Evolutionary conservation across 2,888 invertebrate species (phyloP).

Genomic region (Melinaea menophilus): DNA sequence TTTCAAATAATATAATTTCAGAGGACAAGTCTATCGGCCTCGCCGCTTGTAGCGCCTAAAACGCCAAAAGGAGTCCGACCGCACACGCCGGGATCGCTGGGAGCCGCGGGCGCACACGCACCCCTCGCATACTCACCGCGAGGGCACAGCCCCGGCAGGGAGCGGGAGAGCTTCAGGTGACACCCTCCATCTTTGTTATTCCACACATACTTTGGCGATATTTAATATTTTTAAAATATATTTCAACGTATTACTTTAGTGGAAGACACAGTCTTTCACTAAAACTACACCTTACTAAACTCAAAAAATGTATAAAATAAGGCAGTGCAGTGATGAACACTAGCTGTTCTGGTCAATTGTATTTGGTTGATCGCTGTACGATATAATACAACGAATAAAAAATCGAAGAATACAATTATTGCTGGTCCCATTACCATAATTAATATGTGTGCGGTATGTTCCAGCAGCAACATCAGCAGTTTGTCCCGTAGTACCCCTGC

Average conservation of each 20-base stretch:
- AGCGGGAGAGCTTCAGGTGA: conserved; percentile 92
- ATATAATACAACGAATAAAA: neutral
- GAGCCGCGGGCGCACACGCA: conserved; percentile 60
- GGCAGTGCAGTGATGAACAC: too few species aligned
- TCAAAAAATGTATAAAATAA: too few species aligned
- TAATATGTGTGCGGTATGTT: conserved; percentile 20
- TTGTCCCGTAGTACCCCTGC: conserved; percentile 84
- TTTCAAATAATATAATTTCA: conserved; percentile 41
- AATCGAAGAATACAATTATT: neutral
- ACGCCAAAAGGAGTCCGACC: conserved; percentile 71
- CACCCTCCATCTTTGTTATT: neutral
- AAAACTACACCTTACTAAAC: too few species aligned
- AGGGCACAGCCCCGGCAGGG: conserved; percentile 87
- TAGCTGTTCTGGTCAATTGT: too few species aligned
- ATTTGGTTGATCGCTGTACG: too few species aligned
- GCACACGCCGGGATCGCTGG: conserved; percentile 68
- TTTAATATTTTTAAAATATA: too few species aligned
- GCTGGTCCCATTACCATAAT: neutral
- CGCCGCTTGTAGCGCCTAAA: conserved; percentile 72
- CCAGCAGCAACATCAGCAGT: conserved; percentile 90
- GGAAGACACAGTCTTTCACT: too few species aligned
- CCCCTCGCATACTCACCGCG: conserved; percentile 84
- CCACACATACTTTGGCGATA: too few species aligned
- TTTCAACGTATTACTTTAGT: too few species aligned
- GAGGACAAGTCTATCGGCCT: conserved; percentile 69